Conservation (phyloP, 2,888 invertebrate genomes). For the Macropis europaea region DNA sequence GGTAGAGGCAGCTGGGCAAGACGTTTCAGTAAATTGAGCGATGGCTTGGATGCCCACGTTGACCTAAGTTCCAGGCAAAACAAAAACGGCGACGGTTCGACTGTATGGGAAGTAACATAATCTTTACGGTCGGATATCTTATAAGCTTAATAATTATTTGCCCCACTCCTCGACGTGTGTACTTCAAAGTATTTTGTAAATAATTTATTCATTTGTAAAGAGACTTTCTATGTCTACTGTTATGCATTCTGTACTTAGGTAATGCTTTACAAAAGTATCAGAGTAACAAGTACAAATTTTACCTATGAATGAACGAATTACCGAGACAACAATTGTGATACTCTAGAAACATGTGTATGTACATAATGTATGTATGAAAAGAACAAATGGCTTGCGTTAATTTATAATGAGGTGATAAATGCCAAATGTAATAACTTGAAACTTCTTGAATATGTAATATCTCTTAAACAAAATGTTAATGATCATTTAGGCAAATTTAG, state of each 20-base stretch:
- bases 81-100: conserved; percentile 76
- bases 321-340: conserved; percentile 36
- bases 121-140: neutral
- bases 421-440: conserved; percentile 22
- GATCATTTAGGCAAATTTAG: neutral
- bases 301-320: conserved; percentile 3
- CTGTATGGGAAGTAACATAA: conserved; percentile 73
- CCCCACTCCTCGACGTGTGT: neutral
- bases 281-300: conserved; percentile 7
- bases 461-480: neutral
- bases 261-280: neutral
- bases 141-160: neutral
- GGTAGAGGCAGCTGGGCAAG: conserved; percentile 85
- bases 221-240: neutral
- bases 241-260: neutral
- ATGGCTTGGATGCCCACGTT: conserved; percentile 88
- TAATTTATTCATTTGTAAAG: neutral
- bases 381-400: neutral
- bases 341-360: neutral
- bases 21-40: conserved; percentile 86
- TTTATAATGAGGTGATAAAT: conserved; percentile 15
- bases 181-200: neutral
- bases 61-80: conserved; percentile 81
- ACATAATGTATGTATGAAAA: neutral
- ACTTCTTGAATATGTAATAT: neutral